These are phyloP conservation scores for Pteropus alecto DNA, from an alignment of 2,113 vertebrate genomes.

Conservation along the genomic window DNA sequence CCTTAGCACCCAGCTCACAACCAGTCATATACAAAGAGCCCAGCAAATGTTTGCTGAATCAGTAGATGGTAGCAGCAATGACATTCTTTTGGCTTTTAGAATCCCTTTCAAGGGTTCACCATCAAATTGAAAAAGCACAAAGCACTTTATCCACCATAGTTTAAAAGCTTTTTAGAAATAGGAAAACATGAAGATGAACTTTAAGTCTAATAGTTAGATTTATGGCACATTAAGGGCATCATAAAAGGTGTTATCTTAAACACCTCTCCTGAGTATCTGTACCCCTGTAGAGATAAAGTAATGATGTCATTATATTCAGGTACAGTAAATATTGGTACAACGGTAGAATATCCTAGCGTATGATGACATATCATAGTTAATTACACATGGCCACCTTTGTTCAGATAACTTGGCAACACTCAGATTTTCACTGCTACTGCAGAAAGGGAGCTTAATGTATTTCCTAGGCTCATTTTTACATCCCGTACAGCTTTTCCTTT, in stretches of 20 bases:
- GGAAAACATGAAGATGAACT: slow-evolving; percentile 10
- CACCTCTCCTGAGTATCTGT: background rate
- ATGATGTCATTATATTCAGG: background rate
- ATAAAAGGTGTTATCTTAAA: slow-evolving; percentile 21
- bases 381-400: background rate
- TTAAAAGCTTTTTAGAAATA: slow-evolving; percentile 42
- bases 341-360: background rate
- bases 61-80: background rate
- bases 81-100: background rate
- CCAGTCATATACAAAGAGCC: background rate
- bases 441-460: background rate
- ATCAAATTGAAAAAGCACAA: slow-evolving; percentile 1
- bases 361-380: background rate
- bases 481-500: background rate
- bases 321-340: background rate
- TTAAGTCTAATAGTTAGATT: slow-evolving; percentile 41
- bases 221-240: slow-evolving; percentile 26
- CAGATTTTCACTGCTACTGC: background rate
- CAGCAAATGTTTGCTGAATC: background rate
- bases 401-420: background rate
- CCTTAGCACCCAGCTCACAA: background rate
- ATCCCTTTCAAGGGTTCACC: background rate
- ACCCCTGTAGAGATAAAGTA: background rate
- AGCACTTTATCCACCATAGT: background rate
- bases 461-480: background rate